Base-by-base conservation (phyloP, 2,888 invertebrate genomes). In the Drosophila nr. fundita region DNA sequence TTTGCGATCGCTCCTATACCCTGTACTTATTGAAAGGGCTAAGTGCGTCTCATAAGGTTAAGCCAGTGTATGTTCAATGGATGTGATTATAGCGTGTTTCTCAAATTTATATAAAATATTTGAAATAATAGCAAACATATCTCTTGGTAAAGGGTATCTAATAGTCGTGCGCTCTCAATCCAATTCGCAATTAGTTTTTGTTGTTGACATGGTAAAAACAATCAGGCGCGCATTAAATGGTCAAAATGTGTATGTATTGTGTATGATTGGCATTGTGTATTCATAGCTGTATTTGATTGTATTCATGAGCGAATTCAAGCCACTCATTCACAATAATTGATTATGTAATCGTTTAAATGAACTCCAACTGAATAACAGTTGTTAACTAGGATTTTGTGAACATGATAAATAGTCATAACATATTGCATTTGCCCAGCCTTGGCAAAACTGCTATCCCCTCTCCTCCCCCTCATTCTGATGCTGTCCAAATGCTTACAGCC, bases 261-360 rank as follows among this genome's bases (percentile, higher is more conserved):
- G 13, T 38, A 7, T 29, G 27, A 40, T 29, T 55, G 38, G n/a
- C 27, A 40, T 60, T 49, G 36, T 38, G 48, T 55, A 70, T 70
- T 69, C 45, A 72, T 42, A 36, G 50, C 15, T 27, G 11, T 45
- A 48, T 45, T 45, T 29, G 38, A 36, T 63, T 49, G 49, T 34
- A 38, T 55, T 27, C 71, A 24, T 49, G 13, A 24, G 29, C 30
- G 5, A 36, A 57, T 63, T 65, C 65, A 29, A 48, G 63, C 48
- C 80, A 69, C 68, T 80, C 70, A 68, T 70, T 57, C 62, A 45
- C 63, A 64, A 88, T 86, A 73, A 90, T 80, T 90, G 77, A 90
- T 80, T 87, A 70, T 89, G 81, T 80, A 77, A 89, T 86, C 87
- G 87, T 71, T 89, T 89, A 83, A 85, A 85, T 85, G 67, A 90